Percentiles rank a stretch among this genome's conserved stretches.
phyloP scores from a whole-genome alignment of 2,888 invertebrate species.

The Idaea straminata region DNA sequence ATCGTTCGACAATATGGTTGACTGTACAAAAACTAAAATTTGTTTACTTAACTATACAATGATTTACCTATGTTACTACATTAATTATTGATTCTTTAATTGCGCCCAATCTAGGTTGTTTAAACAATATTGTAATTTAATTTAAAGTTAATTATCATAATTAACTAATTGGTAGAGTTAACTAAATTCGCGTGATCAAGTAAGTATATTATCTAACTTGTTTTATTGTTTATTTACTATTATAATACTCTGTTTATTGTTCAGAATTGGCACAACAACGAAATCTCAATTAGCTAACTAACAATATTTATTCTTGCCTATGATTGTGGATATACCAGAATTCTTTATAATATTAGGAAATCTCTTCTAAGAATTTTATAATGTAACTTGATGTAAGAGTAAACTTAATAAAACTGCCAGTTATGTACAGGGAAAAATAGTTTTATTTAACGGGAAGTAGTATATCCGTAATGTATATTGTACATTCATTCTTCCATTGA shows the following conservation, averaged over 20 bases:
- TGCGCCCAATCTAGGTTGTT: background rate
- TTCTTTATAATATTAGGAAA: background rate
- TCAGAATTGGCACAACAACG: background rate
- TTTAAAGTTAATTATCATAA: background rate
- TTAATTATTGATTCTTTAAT: background rate
- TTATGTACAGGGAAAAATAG: background rate
- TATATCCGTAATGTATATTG: background rate
- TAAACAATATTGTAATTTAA: background rate
- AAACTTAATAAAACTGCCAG: background rate
- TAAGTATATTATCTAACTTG: background rate
- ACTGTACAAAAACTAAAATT: constrained; percentile 19
- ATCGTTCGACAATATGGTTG: constrained; percentile 85
- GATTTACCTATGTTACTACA: background rate
- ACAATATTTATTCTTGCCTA: background rate
- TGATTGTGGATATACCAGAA: too few relatives aligned
- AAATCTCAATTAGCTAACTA: background rate
- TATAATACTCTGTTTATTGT: background rate
- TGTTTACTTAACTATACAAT: background rate
- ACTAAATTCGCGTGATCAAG: background rate
- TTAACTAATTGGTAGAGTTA: background rate
- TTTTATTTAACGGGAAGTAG: background rate
- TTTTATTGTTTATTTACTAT: background rate
- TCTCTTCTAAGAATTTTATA: background rate
- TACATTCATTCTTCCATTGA: too few relatives aligned
- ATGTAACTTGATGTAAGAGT: background rate